phyloP scores from a whole-genome alignment of 1,140 invertebrate genomes.

The Monochamus saltuarius region DNA sequence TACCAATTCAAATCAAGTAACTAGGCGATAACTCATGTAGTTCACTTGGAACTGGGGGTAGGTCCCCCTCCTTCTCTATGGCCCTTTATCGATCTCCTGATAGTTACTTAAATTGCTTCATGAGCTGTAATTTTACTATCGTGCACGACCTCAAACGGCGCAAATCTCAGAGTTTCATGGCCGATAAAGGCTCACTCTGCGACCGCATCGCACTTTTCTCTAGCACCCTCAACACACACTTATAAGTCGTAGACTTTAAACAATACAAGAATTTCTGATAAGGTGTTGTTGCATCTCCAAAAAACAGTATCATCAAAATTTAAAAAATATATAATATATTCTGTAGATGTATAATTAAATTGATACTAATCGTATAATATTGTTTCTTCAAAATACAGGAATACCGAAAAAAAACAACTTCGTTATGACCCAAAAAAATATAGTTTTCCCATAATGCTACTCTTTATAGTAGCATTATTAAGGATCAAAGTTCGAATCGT shows the following conservation, averaged over 20 bases:
- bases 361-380: not conserved
- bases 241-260: too few relatives aligned
- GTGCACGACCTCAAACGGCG: not conserved
- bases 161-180: too few relatives aligned
- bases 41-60: constrained; percentile 41
- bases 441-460: too few relatives aligned
- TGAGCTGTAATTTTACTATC: constrained; percentile 6
- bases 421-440: too few relatives aligned
- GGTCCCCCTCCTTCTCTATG: constrained; percentile 27
- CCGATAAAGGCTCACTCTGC: not conserved
- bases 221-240: too few relatives aligned
- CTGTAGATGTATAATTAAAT: not conserved
- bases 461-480: too few relatives aligned
- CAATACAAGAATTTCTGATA: too few relatives aligned
- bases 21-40: constrained; percentile 41
- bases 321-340: not conserved
- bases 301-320: not conserved
- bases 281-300: too few relatives aligned
- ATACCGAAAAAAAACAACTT: too few relatives aligned
- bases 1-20: constrained; percentile 48
- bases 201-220: not conserved
- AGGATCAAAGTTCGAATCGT: too few relatives aligned
- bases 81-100: constrained; percentile 12
- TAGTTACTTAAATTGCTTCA: constrained; percentile 7
- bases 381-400: not conserved